These are phyloP conservation scores for Drusus annulatus DNA, from an alignment of 1,140 invertebrate genomes.

Conservation along the genomic window DNA sequence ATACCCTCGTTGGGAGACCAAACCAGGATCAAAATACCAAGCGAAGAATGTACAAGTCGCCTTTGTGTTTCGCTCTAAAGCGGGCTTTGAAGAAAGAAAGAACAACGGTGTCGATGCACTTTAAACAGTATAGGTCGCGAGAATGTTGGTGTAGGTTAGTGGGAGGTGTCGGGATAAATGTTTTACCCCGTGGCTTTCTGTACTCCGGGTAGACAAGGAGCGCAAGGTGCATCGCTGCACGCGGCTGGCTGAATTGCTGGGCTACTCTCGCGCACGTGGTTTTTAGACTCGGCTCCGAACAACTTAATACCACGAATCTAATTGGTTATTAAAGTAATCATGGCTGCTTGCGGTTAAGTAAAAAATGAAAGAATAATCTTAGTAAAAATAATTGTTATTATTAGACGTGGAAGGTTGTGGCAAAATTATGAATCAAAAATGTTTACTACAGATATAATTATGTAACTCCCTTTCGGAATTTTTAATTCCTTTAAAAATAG, in stretches of 20 bases:
- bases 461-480: no score
- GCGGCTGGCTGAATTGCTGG: slow-evolving; percentile 15
- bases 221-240: slow-evolving; percentile 54
- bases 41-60: background rate
- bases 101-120: background rate
- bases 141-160: slow-evolving; percentile 31
- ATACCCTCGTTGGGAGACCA: background rate
- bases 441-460: no score
- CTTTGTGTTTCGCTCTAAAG: slow-evolving; percentile 17
- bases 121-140: slow-evolving; percentile 16
- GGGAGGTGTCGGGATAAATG: slow-evolving; percentile 12
- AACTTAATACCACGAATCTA: background rate
- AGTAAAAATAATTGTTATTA: background rate
- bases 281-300: background rate
- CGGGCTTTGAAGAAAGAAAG: slow-evolving; percentile 19
- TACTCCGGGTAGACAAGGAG: slow-evolving; percentile 49
- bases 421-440: background rate
- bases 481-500: no score
- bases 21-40: background rate
- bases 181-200: slow-evolving; percentile 43
- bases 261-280: slow-evolving; percentile 28
- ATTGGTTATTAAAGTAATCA: background rate
- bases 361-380: background rate
- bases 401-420: background rate
- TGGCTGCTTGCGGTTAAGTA: background rate